A percentile compares a stretch with the other conserved stretches of the same genome.
Conservation (phyloP, 1,140 invertebrate genomes). For the Anadara kagoshimensis region DNA sequence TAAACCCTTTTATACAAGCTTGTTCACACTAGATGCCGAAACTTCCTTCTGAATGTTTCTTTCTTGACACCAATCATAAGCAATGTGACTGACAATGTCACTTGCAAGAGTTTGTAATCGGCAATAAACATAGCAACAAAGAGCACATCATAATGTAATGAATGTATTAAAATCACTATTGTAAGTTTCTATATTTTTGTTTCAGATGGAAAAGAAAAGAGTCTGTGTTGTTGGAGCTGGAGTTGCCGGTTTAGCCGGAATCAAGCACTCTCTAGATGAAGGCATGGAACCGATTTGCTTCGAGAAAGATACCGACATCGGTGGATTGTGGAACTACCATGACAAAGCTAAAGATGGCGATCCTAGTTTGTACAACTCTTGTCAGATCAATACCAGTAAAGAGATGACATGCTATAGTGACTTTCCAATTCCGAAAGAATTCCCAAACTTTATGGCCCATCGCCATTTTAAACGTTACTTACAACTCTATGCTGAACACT, state of each 20-base stretch:
- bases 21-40: too few species aligned
- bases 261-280: constrained; percentile 74
- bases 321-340: constrained; percentile 65
- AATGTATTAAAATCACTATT: too few species aligned
- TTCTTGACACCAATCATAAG: too few species aligned
- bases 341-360: constrained; percentile 34
- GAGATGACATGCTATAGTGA: constrained; percentile 76
- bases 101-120: too few species aligned
- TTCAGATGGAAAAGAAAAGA: constrained; percentile 36
- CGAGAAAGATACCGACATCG: constrained; percentile 70
- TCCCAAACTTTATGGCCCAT: constrained; percentile 74
- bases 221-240: constrained; percentile 73
- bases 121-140: too few species aligned
- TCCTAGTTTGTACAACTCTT: constrained; percentile 65
- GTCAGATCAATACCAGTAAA: constrained; percentile 76
- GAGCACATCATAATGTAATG: too few species aligned
- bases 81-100: too few species aligned
- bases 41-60: too few species aligned
- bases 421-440: constrained; percentile 74
- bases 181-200: background rate
- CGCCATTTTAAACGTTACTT: constrained; percentile 69
- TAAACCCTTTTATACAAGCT: too few species aligned
- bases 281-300: constrained; percentile 73
- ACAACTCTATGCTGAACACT: constrained; percentile 69
- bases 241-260: constrained; percentile 70